Base-by-base conservation (phyloP, 2,113 vertebrate species). In the Bucco capensis region DNA sequence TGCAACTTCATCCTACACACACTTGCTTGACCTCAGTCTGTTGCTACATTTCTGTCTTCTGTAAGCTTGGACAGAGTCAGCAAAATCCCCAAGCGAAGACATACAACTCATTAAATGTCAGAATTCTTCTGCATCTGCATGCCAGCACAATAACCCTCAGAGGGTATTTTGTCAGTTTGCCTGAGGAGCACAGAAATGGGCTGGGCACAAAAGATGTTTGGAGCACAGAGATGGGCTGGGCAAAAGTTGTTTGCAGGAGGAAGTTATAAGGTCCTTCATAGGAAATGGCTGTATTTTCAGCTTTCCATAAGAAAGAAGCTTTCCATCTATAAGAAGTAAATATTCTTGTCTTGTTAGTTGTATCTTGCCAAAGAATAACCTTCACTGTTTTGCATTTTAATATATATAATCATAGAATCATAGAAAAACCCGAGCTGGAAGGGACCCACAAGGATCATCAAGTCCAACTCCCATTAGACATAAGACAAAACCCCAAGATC, bases 91-190 rank as follows among this genome's bases (percentile, higher is more conserved):
- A 51, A 73, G 8, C n/a, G 47, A 83, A 82, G 61, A 44, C 33
- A 40, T 61, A 35, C 3, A 37, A 8, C 17, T 15, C 42, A 15
- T 25, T 70, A 25, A 1, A 2, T 37, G 69, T n/a, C 56, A 72
- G 62, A 72, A 27, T 56, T 38, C n/a, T 21, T 61, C 6, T 10
- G 23, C 3, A 2, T 27, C 12, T 1, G 0, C 37, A 3, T 58
- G 40, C 12, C 78, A 78, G 61, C 27, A 51, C 5, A 62, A 8
- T 30, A 60, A 35, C 3, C 24, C 35, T 56, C 27, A 33, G 53
- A 56, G 10, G 14, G 12, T 44, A 56, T 51, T 82, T 75, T 69
- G 28, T 22, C 33, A 47, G 18, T 46, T 51, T 4, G 38, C 35
- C 14, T 1, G 6, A 86, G 22, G 10, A 33, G 19, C 8, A 5